These are phyloP conservation scores for Thaumetopoea pityocampa DNA, from an alignment of 1,140 invertebrate species.

Conservation along the genomic window DNA sequence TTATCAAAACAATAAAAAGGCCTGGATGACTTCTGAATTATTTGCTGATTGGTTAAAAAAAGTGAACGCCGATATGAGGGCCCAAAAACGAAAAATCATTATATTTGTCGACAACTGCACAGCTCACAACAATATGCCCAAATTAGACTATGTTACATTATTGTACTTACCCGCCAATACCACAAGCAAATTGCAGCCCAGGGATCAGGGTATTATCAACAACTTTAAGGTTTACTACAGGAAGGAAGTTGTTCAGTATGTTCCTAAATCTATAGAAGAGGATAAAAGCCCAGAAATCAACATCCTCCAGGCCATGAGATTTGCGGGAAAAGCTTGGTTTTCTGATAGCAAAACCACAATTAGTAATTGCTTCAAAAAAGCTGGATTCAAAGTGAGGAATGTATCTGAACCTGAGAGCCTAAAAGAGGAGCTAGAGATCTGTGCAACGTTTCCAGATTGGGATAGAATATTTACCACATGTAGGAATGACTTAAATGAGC, in stretches of 20 bases:
- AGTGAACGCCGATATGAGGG: constrained; percentile 39
- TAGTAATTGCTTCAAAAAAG: no score
- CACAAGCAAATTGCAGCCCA: constrained; percentile 20
- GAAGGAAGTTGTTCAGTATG: constrained; percentile 20
- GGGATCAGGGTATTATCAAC: constrained; percentile 22
- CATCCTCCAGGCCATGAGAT: constrained; percentile 18
- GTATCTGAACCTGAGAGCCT: no score
- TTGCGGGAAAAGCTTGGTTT: constrained; percentile 21
- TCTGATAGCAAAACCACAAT: no score
- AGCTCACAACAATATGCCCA: constrained; percentile 26
- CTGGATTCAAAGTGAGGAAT: no score
- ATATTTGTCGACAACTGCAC: constrained; percentile 72
- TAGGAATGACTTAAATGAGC: no score
- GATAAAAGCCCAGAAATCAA: constrained; percentile 10
- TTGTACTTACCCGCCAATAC: constrained; percentile 27
- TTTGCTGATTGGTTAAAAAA: constrained; percentile 48
- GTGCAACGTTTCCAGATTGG: no score
- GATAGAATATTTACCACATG: no score
- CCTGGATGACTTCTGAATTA: constrained; percentile 64
- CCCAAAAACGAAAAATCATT: constrained; percentile 57
- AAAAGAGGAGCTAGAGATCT: no score
- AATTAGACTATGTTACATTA: constrained; percentile 28
- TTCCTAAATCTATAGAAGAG: constrained; percentile 15
- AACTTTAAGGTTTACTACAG: constrained; percentile 14
- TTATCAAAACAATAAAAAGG: constrained; percentile 63